Evolutionary conservation across 2,888 invertebrate species (phyloP).

Genomic region (Linnaemya vulpina): DNA sequence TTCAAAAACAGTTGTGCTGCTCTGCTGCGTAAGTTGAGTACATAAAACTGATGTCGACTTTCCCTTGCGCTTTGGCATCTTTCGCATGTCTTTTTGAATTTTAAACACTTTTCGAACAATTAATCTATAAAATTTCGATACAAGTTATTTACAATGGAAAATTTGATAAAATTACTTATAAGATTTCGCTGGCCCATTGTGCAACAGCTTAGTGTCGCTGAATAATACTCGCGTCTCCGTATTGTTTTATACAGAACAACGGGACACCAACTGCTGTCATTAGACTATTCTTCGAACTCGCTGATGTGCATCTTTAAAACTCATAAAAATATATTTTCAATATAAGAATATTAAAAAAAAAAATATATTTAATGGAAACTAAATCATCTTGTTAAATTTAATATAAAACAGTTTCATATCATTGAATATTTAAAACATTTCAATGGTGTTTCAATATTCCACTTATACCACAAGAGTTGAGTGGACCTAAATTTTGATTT

Average conservation of each 20-base stretch:
- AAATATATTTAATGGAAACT: constrained; percentile 9
- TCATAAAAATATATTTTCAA: constrained; percentile 38
- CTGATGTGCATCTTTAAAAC: constrained; percentile 19
- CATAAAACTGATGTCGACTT: too few species aligned
- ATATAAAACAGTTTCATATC: neutral
- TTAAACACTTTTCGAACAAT: too few species aligned
- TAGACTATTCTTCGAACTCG: constrained; percentile 9
- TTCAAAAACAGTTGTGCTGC: too few species aligned
- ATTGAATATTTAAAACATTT: neutral
- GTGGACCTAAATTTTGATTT: too few species aligned
- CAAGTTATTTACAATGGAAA: too few species aligned
- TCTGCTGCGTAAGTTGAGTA: too few species aligned
- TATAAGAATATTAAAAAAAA: constrained; percentile 6
- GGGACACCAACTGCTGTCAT: constrained; percentile 24
- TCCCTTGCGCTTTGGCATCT: too few species aligned
- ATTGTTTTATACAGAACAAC: neutral
- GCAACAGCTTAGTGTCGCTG: neutral
- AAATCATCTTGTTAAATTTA: constrained; percentile 12
- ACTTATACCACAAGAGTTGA: too few species aligned
- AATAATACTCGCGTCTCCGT: neutral
- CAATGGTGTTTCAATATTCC: too few species aligned
- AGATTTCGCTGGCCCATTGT: neutral
- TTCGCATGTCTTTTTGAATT: too few species aligned
- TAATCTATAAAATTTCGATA: too few species aligned
- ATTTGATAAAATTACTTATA: neutral